phyloP scores from a whole-genome alignment of 2,888 invertebrate species.

The Callyntrura guangdongensis region DNA sequence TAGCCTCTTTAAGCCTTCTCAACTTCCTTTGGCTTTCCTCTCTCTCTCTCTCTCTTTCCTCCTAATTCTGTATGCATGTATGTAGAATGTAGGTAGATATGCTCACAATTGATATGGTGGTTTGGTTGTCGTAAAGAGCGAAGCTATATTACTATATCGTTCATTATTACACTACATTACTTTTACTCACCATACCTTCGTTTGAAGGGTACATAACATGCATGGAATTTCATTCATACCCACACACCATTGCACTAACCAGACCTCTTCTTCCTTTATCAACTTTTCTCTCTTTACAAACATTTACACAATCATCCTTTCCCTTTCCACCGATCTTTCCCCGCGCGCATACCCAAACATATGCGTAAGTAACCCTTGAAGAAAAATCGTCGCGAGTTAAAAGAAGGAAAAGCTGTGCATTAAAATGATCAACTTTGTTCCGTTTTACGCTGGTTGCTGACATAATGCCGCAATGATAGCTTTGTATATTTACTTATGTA shows the following conservation, averaged over 20 bases:
- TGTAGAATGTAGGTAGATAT: background rate
- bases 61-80: background rate
- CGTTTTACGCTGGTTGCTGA: constrained; percentile 42
- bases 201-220: constrained; percentile 7
- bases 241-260: constrained; percentile 56
- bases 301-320: background rate
- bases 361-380: constrained; percentile 23
- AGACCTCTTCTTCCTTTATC: constrained; percentile 34
- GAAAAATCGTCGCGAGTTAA: constrained; percentile 27
- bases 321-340: background rate
- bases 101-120: background rate
- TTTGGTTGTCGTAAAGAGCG: constrained; percentile 15
- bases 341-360: background rate
- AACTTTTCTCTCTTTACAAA: constrained; percentile 17
- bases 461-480: constrained; percentile 41
- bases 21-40: constrained; percentile 75
- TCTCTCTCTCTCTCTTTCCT: background rate
- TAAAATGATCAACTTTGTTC: constrained; percentile 70
- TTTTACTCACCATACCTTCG: constrained; percentile 46
- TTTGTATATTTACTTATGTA: constrained; percentile 28
- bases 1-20: constrained; percentile 77
- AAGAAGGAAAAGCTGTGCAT: constrained; percentile 36
- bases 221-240: constrained; percentile 40
- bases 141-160: constrained; percentile 51
- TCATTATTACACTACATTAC: constrained; percentile 74